A percentile compares a stretch with the other conserved stretches of the same genome.
These are phyloP conservation scores for Drosophila nasuta DNA, from an alignment of 1,140 invertebrate species.

Conservation along the genomic window DNA sequence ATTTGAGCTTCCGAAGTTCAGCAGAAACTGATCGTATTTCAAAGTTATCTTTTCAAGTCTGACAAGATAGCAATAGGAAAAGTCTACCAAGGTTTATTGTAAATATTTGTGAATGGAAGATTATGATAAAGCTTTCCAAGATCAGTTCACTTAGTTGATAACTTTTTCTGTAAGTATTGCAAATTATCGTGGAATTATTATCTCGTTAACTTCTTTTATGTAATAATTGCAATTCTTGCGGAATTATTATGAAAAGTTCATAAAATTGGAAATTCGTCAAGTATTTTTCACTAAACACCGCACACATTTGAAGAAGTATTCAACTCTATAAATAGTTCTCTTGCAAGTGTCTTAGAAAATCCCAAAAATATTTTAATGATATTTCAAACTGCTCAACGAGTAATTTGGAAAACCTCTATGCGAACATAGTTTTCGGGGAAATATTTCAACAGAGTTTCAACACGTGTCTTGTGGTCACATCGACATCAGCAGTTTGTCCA, in stretches of 20 bases:
- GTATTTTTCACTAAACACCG: background rate
- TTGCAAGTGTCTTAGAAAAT: background rate
- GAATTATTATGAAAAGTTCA: background rate
- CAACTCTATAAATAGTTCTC: background rate
- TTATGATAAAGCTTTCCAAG: too few species aligned
- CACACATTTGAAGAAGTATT: background rate
- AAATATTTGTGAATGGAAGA: too few species aligned
- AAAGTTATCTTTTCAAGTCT: background rate
- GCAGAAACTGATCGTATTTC: background rate
- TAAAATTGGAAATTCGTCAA: background rate
- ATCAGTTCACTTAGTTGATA: too few species aligned
- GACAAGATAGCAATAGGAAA: background rate
- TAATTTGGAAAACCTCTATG: slow-evolving; percentile 1
- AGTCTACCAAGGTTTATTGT: too few species aligned
- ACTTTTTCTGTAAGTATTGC: too few species aligned
- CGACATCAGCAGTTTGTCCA: slow-evolving; percentile 33
- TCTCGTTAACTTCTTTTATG: background rate
- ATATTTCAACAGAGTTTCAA: slow-evolving; percentile 23
- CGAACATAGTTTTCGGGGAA: background rate
- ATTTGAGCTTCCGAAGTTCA: background rate
- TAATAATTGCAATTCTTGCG: background rate
- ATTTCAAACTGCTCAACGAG: background rate
- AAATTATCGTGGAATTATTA: too few species aligned
- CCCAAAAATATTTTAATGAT: background rate
- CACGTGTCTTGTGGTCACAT: slow-evolving; percentile 33